A percentile compares a stretch with the other conserved stretches of the same genome.
Evolutionary conservation across 1,140 invertebrate species (phyloP).

Genomic region (Drosophila pseudoobscura): DNA sequence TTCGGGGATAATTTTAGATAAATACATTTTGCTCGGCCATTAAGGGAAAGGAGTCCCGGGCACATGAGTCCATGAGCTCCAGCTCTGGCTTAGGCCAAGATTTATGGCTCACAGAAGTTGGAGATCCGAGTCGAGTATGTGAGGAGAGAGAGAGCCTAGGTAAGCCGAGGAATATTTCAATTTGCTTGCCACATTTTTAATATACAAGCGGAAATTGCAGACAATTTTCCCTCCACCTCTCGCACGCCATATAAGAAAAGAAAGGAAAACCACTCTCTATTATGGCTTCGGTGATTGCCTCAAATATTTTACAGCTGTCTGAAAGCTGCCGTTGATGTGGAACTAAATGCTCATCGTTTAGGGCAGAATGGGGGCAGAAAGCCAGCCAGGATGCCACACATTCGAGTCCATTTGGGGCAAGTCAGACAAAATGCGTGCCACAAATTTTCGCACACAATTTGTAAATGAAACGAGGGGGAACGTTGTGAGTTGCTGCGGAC

Average conservation of each 20-base stretch:
- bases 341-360: constrained; percentile 53
- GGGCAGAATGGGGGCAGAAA: constrained; percentile 31
- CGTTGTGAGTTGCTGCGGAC: too few species aligned
- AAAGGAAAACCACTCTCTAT: constrained; percentile 19
- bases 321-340: constrained; percentile 46
- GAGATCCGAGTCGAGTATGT: constrained; percentile 16
- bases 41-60: constrained; percentile 41
- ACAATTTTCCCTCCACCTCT: constrained; percentile 26
- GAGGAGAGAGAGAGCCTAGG: constrained; percentile 36
- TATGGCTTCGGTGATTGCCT: constrained; percentile 51
- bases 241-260: constrained; percentile 5
- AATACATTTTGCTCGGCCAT: constrained; percentile 40
- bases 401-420: constrained; percentile 42
- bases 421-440: constrained; percentile 18
- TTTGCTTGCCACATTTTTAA: constrained; percentile 59
- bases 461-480: too few species aligned
- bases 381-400: constrained; percentile 12
- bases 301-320: constrained; percentile 63
- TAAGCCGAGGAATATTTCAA: constrained; percentile 66
- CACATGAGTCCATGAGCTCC: constrained; percentile 40
- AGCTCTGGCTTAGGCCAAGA: constrained; percentile 44
- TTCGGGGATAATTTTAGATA: constrained; percentile 51
- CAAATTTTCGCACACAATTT: constrained; percentile 62
- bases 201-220: constrained; percentile 50
- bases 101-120: constrained; percentile 26